Percentiles rank a stretch among this genome's conserved stretches.
Conservation (phyloP, 2,113 vertebrate species). For the Meriones unguiculatus region DNA sequence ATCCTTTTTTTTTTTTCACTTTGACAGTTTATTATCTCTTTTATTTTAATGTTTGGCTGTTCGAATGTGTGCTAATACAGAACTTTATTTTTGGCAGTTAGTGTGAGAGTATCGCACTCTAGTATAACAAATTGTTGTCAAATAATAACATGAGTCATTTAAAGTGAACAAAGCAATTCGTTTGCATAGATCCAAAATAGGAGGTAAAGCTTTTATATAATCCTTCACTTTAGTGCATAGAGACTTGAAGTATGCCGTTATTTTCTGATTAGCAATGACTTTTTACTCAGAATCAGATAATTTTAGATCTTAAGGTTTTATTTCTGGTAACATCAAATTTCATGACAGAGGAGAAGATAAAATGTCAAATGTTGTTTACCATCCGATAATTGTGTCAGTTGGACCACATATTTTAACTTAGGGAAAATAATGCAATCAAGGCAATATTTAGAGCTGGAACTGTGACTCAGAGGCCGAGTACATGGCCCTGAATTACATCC, state of each 20-base stretch:
- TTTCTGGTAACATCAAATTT: conserved; percentile 51
- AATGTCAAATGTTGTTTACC: conserved; percentile 49
- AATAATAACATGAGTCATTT: conserved; percentile 50
- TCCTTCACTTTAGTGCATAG: conserved; percentile 53
- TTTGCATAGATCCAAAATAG: conserved; percentile 15
- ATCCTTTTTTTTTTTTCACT: not conserved
- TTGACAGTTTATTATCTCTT: conserved; percentile 46
- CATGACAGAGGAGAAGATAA: conserved; percentile 39
- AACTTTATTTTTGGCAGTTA: conserved; percentile 53
- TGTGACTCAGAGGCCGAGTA: not conserved
- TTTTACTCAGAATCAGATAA: conserved; percentile 57
- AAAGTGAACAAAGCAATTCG: conserved; percentile 47
- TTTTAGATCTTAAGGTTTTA: conserved; percentile 57
- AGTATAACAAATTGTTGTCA: conserved; percentile 55
- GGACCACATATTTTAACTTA: conserved; percentile 59
- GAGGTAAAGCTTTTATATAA: conserved; percentile 56
- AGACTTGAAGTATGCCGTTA: conserved; percentile 36
- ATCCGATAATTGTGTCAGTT: conserved; percentile 59
- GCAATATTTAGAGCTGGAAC: not conserved
- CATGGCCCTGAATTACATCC: not conserved
- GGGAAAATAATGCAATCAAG: conserved; percentile 53
- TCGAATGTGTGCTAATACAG: conserved; percentile 16
- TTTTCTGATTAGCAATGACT: conserved; percentile 54
- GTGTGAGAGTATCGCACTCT: conserved; percentile 38
- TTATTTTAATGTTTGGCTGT: conserved; percentile 48